phyloP scores from a whole-genome alignment of 2,113 vertebrate species.

The Podarcis cretensis region DNA sequence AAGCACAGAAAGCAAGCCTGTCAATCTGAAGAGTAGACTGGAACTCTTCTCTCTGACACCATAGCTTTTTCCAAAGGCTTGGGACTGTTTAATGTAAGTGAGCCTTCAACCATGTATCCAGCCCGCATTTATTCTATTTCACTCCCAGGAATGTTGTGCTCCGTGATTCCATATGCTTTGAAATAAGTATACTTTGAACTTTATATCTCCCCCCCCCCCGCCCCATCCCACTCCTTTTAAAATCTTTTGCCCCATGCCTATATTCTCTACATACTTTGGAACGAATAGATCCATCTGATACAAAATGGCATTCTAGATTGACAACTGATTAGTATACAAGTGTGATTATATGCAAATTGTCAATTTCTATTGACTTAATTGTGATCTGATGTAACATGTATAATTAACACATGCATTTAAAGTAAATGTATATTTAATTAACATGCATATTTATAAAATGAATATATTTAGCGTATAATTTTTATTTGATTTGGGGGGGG shows the following conservation, averaged over 20 bases:
- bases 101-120: neutral
- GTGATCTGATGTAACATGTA: constrained; percentile 84
- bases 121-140: neutral
- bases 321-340: constrained; percentile 84
- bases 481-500: constrained; percentile 66
- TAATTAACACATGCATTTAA: constrained; percentile 87
- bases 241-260: constrained; percentile 35
- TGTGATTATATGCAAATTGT: constrained; percentile 88
- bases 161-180: neutral
- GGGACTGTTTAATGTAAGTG: neutral
- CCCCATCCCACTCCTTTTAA: constrained; percentile 8
- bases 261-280: constrained; percentile 16
- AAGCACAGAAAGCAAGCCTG: neutral
- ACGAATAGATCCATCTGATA: constrained; percentile 49
- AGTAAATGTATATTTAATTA: constrained; percentile 90
- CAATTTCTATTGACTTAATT: constrained; percentile 88
- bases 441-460: constrained; percentile 87
- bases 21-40: neutral
- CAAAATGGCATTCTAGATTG: constrained; percentile 77
- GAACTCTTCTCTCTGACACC: neutral
- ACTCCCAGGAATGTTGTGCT: neutral
- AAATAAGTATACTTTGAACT: constrained; percentile 25
- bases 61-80: neutral
- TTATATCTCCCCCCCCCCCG: neutral
- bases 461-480: constrained; percentile 81